phyloP scores from a whole-genome alignment of 2,797 vertebrate genomes.

The Gymnoscopelus braueri region DNA sequence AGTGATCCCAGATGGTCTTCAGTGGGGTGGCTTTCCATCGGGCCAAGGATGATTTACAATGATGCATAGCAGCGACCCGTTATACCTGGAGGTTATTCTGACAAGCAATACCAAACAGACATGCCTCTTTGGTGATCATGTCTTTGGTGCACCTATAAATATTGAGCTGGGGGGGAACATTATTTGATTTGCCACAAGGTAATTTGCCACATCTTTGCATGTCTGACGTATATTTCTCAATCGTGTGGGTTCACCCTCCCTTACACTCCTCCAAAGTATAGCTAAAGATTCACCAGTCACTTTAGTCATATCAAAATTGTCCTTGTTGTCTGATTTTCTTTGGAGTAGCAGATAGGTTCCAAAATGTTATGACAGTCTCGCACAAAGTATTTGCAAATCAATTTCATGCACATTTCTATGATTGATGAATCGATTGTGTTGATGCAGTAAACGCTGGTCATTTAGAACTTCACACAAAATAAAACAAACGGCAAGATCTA shows the following conservation, averaged over 20 bases:
- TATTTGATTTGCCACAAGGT: slow-evolving; percentile 3
- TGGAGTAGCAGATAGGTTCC: too few species aligned
- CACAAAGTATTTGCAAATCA: not conserved
- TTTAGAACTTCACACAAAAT: not conserved
- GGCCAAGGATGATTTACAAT: slow-evolving; percentile 33
- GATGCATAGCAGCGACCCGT: slow-evolving; percentile 21
- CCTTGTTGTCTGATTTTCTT: too few species aligned
- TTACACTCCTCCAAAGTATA: slow-evolving; percentile 1
- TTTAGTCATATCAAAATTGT: too few species aligned
- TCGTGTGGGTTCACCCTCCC: not conserved
- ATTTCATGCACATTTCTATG: not conserved
- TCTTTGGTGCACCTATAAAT: slow-evolving; percentile 35
- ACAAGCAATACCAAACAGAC: slow-evolving; percentile 19
- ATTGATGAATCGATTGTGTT: not conserved
- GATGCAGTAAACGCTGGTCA: too few species aligned
- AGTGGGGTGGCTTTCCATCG: slow-evolving; percentile 16
- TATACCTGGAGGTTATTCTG: slow-evolving; percentile 29
- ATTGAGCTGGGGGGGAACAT: not conserved
- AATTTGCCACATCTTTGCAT: not conserved
- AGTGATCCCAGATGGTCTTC: slow-evolving; percentile 35
- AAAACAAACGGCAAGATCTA: not conserved
- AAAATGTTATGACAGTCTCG: too few species aligned
- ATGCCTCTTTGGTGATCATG: slow-evolving; percentile 16
- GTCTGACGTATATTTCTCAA: slow-evolving; percentile 5
- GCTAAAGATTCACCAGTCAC: not conserved